Base-by-base conservation (phyloP, 2,113 vertebrate species). In the Elgaria multicarinata region DNA sequence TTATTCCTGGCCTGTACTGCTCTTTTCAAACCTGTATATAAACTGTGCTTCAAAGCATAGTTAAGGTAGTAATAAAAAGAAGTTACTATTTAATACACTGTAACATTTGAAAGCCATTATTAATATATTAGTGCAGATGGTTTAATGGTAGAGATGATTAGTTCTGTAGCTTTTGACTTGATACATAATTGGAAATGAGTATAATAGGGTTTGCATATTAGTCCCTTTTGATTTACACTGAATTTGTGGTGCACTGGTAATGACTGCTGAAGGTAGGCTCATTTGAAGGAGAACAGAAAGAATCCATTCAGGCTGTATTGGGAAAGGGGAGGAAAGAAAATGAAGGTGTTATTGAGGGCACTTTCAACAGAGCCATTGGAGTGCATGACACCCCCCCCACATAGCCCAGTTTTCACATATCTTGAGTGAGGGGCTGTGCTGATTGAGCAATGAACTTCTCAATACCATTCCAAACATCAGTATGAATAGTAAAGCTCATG, bases 41-140 rank as follows among this genome's bases (percentile, higher is more conserved):
- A 85, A 78, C 75, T 69, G 14, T 69, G 74, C 46, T 78, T 78
- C 26, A 26, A 78, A 83, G 64, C 46, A 69, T 26, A 33, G 12
- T 39, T 67, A 69, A 8, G 64, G 75, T 55, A 89, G 46, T 84
- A 55, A 89, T 89, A 89, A 85, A 84, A 89, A 85, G 82, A 77
- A 89, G 82, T 67, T 69, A 78, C 82, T 85, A 31, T 77, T 53
- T 42, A 84, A 76, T 84, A 31, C 44, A 84, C 58, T 55, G 58
- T 77, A 89, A 89, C 83, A 89, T 85, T 89, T 50, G 24, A 84
- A 85, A 94, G 79, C 42, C 83, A 88, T 87, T 88, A 94, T 94
- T 93, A 90, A 85, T 72, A 83, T 86, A 89, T 76, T 91, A 91
- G 91, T 66, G 82, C 77, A 72, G 72, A 67, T 76, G 67, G 72